A percentile compares a stretch with the other conserved stretches of the same genome.
Evolutionary conservation across 2,113 vertebrate genomes (phyloP).

Genomic region (Carettochelys insculpta): DNA sequence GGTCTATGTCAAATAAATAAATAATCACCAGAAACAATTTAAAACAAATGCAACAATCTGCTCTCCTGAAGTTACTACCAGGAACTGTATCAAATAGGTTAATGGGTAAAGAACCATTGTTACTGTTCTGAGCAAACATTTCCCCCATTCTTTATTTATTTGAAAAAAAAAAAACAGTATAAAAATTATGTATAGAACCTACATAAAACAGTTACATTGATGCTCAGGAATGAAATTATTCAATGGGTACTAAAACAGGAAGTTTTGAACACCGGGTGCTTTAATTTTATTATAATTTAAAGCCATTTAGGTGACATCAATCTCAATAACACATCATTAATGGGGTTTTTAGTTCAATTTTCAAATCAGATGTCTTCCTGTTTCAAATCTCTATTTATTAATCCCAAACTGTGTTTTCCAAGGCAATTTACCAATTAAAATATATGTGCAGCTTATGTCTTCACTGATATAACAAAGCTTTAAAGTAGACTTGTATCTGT

Average conservation of each 20-base stretch:
- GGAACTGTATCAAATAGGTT: neutral
- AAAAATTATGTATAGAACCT: neutral
- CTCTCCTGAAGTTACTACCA: neutral
- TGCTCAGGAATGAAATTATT: neutral
- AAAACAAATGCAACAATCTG: neutral
- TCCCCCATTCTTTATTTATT: rapidly evolving
- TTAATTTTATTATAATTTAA: neutral
- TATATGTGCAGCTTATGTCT: neutral
- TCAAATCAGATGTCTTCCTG: constrained; percentile 22
- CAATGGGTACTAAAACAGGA: neutral
- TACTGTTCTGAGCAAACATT: neutral
- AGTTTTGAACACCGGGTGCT: neutral
- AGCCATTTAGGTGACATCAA: neutral
- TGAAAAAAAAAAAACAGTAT: neutral
- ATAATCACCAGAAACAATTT: neutral
- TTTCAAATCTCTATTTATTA: constrained; percentile 46
- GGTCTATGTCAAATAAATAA: neutral
- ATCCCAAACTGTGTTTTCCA: constrained; percentile 49
- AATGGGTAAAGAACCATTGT: constrained; percentile 16
- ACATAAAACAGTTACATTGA: neutral
- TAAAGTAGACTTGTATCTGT: neutral
- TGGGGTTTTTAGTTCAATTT: neutral
- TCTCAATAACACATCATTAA: constrained; percentile 45
- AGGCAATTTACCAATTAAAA: constrained; percentile 31
- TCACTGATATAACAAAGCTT: neutral